Base-by-base conservation (phyloP, 2,113 vertebrate species). In the Theropithecus gelada region DNA sequence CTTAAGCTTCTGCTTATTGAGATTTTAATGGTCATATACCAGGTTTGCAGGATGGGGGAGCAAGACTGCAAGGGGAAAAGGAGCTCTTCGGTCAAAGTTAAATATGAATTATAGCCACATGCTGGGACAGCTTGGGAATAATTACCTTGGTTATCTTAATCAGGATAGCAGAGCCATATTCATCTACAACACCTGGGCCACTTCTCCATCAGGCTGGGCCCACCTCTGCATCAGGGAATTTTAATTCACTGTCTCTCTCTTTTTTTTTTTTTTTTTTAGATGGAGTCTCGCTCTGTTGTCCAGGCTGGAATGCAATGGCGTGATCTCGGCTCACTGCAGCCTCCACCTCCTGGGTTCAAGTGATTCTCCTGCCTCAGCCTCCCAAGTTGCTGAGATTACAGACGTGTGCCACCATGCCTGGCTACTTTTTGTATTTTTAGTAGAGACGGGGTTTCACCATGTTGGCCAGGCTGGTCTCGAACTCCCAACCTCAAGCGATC, bases 71-170 rank as follows among this genome's bases (percentile, higher is more conserved):
- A 43, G 48, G 17, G n/a, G 35, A 61, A 84, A 89, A 79, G 50
- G 23, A 66, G 45, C 40, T 96, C 89, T 82, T 32, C 2, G 61
- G 66, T 92, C 0, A 12, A 84, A 85, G 94, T 64, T 48, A 81
- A 96, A 72, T 84, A 76, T 25, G 38, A 66, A 94, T 90, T 94
- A 93, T 88, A 83, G 50, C 79, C 92, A 93, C 78, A 97, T 73
- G 93, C 45, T 85, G 90, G 72, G 61, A 25, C 68, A 73, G 35
- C 78, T 61, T 30, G 40, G 70, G 72, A 75, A 93, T 75, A 78
- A 52, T 22, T 55, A 59, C 40, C 12, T 86, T n/a, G 50, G 75
- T 27, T 72, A 48, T 45, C 57, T 30, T 59, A 52, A 88, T 13
- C 13, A 52, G 61, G 38, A 95, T 3, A 91, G 82, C 59, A 90